phyloP scores from a whole-genome alignment of 2,113 vertebrate species.

The Telmatochromis bifrenatus region DNA sequence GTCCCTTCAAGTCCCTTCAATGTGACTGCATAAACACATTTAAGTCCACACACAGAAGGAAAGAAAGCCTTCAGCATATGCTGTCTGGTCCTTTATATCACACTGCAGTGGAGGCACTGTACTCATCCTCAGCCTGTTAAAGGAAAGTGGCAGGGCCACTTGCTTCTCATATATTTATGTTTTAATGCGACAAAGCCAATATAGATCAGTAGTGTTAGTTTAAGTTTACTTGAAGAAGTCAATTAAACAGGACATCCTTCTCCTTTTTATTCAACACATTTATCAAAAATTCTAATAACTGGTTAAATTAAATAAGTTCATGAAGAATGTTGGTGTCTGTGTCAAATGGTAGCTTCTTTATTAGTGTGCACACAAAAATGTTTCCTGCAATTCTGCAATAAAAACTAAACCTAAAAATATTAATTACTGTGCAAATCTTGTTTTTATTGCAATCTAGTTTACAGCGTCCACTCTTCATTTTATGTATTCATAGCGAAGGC shows the following conservation, averaged over 20 bases:
- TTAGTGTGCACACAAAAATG: neutral
- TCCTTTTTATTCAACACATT: neutral
- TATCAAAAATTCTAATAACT: neutral
- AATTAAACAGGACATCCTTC: conserved; percentile 22
- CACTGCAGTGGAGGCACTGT: neutral
- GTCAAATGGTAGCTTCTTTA: neutral
- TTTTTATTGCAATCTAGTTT: conserved; percentile 9
- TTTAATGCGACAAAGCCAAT: neutral
- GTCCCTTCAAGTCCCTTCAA: neutral
- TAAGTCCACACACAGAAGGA: neutral
- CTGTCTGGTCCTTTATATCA: neutral
- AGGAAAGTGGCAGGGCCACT: neutral
- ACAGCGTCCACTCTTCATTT: neutral
- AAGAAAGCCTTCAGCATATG: neutral
- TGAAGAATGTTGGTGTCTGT: neutral
- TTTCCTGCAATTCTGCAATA: neutral
- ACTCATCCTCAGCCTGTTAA: neutral
- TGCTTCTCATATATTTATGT: neutral
- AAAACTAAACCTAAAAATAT: conserved; percentile 22
- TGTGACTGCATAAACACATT: neutral
- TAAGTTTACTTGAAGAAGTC: neutral
- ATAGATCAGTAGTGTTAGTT: neutral
- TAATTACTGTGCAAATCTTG: conserved; percentile 28
- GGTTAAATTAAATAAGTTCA: neutral
- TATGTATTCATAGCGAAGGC: conserved; percentile 8